Base-by-base conservation (phyloP, 2,113 vertebrate genomes). In the Pseudopodoces humilis region DNA sequence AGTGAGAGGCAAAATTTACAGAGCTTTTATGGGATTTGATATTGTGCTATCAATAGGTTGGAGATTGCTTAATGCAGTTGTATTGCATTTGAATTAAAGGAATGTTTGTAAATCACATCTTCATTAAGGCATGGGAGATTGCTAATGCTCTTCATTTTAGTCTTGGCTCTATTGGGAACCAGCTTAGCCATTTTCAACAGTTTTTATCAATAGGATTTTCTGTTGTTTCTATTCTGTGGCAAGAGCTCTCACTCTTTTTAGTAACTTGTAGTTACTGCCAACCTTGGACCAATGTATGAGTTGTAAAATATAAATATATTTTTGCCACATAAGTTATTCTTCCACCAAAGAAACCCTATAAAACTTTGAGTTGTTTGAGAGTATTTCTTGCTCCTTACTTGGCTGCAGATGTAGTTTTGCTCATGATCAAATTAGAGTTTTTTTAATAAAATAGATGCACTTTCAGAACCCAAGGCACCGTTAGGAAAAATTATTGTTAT, bases 351-450 rank as follows among this genome's bases (percentile, higher is more conserved):
- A 35, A n/a, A 3, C 7, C 3, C 11, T 78, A 6, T 46, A 37
- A 87, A 67, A 56, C 21, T 12, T 50, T n/a, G 21, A 74, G 44
- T 1, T 4, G 3, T 7, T 71, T 3, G 18, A 0, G 2, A 5
- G 39, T 39, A 39, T 39, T 85, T 94, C 13, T 85, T 85, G 6
- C 13, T 79, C 22, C 14, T 50, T 43, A 21, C 15, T 67, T 87
- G 43, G 10, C 22, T 83, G 85, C 41, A 71, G 27, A 7, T 47
- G 5, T 24, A 20, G 21, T 49, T 93, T 47, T 65, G 25, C 70
- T 78, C 2, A 4, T 9, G 24, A 30, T 70, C 19, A 87, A 30
- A 31, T 50, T 15, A 55, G 35, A 4, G 39, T 11, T 19, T 75
- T 60, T 82, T 79, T 43, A 52, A 14, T 39, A 67, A 72, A 87